These are phyloP conservation scores for Hyposoter dolosus DNA, from an alignment of 2,888 invertebrate species.

Conservation along the genomic window DNA sequence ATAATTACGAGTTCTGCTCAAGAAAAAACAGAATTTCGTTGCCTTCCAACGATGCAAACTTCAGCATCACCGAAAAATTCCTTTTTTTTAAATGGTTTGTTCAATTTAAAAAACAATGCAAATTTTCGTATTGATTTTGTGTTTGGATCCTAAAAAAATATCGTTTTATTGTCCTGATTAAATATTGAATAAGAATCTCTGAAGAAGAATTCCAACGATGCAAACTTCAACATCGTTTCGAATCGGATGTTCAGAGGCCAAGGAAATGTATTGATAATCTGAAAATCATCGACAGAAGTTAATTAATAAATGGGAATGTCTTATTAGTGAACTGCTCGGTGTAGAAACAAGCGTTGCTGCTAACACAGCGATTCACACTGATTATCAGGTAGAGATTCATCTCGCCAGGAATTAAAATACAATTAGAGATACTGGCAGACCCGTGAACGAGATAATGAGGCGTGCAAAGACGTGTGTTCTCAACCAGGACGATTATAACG, in stretches of 20 bases:
- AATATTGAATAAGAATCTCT: too few relatives aligned
- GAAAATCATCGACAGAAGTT: slow-evolving; percentile 7
- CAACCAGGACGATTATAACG: slow-evolving; percentile 47
- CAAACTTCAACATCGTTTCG: neutral
- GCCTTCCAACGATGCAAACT: too few relatives aligned
- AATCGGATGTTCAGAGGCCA: neutral
- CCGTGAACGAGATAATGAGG: slow-evolving; percentile 40
- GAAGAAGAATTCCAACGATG: too few relatives aligned
- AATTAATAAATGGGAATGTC: slow-evolving; percentile 36
- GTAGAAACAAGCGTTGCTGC: neutral
- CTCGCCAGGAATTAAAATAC: slow-evolving; percentile 57
- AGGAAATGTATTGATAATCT: neutral
- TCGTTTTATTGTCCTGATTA: too few relatives aligned
- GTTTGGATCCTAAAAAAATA: too few relatives aligned
- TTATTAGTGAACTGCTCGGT: slow-evolving; percentile 31
- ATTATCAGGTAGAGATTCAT: slow-evolving; percentile 56
- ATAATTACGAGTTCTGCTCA: too few relatives aligned
- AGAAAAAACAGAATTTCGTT: too few relatives aligned
- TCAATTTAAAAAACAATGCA: too few relatives aligned
- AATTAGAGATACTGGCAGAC: slow-evolving; percentile 65
- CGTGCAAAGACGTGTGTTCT: slow-evolving; percentile 36
- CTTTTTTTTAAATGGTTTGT: too few relatives aligned
- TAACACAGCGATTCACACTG: slow-evolving; percentile 56
- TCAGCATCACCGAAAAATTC: too few relatives aligned
- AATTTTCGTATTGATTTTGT: neutral